Evolutionary conservation across 2,113 vertebrate genomes (phyloP).

Genomic region (Oceanites oceanicus): DNA sequence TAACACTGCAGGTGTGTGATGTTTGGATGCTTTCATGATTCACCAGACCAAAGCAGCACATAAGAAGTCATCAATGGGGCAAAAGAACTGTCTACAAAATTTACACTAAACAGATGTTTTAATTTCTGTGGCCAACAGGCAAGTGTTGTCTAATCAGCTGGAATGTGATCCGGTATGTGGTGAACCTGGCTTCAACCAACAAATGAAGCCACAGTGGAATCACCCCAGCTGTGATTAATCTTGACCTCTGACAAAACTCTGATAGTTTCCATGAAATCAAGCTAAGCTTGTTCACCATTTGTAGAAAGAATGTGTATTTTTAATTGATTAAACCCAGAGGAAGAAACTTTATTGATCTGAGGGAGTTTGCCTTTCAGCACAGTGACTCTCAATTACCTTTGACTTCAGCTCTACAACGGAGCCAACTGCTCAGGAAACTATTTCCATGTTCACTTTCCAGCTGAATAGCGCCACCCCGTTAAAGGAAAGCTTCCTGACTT

Average conservation of each 20-base stretch:
- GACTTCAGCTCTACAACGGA: neutral
- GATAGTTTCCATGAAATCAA: neutral
- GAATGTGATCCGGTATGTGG: neutral
- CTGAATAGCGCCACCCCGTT: fast-evolving
- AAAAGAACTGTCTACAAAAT: neutral
- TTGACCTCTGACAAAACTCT: neutral
- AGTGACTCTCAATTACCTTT: neutral
- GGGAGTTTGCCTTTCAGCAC: neutral
- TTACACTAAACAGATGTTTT: neutral
- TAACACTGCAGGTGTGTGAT: neutral
- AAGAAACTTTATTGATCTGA: neutral
- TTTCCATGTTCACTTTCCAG: neutral
- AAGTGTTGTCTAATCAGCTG: neutral
- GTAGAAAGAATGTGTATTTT: neutral
- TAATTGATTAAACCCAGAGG: neutral
- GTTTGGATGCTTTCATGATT: neutral
- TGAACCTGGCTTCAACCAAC: neutral
- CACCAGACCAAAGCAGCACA: neutral
- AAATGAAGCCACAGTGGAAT: neutral
- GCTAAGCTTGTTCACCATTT: neutral
- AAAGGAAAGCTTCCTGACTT: neutral
- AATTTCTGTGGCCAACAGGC: neutral
- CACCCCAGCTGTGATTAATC: neutral
- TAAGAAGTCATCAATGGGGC: neutral
- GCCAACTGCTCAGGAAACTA: neutral